Percentiles rank a stretch among this genome's conserved stretches.
Evolutionary conservation across 2,797 vertebrate species (phyloP).

Genomic region (Hirundo rustica): DNA sequence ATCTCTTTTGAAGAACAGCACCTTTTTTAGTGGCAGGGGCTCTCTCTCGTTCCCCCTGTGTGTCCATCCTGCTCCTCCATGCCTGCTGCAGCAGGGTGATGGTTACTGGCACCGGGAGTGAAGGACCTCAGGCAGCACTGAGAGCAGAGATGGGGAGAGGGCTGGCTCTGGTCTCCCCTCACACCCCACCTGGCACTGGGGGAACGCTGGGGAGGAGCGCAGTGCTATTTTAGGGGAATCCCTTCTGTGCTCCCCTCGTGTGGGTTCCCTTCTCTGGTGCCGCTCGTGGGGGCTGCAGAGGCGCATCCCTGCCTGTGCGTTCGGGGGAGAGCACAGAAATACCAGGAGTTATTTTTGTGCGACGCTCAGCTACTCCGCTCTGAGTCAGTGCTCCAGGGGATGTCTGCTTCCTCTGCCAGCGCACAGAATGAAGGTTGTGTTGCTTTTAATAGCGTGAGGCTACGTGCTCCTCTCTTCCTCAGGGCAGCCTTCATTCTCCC

Average conservation of each 20-base stretch:
- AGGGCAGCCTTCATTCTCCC: not conserved
- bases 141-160: not conserved
- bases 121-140: not conserved
- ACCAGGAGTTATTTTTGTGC: not conserved
- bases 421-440: not conserved
- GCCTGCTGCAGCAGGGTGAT: not conserved
- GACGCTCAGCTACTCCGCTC: not conserved
- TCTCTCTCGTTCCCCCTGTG: not conserved
- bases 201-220: not conserved
- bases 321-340: not conserved
- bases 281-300: not conserved
- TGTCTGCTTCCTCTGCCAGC: not conserved
- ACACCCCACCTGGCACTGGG: not conserved
- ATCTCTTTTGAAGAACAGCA: not conserved
- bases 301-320: not conserved
- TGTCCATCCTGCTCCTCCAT: fast-evolving
- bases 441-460: not conserved
- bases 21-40: not conserved
- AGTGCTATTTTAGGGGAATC: conserved; percentile 50
- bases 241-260: not conserved
- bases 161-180: not conserved
- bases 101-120: not conserved
- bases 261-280: not conserved
- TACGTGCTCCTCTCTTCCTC: not conserved
- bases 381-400: not conserved